Conservation (phyloP, 2,113 vertebrate genomes). For the Campylorhamphus procurvoides region DNA sequence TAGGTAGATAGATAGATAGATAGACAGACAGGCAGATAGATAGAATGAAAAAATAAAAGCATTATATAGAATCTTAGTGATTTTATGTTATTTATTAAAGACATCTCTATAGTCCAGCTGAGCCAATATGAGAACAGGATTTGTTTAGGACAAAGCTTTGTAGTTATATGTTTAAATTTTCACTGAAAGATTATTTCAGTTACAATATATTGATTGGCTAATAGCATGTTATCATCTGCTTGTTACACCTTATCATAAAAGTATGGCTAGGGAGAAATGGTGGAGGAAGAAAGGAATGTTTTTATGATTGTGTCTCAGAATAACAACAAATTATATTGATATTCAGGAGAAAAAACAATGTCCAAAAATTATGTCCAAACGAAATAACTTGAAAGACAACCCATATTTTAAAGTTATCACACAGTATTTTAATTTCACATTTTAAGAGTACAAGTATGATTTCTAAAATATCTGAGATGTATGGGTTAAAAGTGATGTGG, state of each 20-base stretch:
- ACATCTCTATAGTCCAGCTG: background rate
- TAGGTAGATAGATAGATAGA: too few species aligned
- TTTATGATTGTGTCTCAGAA: background rate
- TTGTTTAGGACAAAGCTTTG: background rate
- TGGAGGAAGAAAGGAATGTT: background rate
- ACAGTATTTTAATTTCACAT: background rate
- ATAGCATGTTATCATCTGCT: background rate
- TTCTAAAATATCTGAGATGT: background rate
- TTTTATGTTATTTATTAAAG: background rate
- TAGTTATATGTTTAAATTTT: background rate
- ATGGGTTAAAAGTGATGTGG: background rate
- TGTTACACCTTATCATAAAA: background rate
- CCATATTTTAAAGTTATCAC: background rate
- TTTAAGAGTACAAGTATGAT: background rate
- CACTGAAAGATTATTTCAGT: background rate
- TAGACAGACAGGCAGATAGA: too few species aligned
- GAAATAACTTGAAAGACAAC: background rate
- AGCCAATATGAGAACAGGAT: background rate
- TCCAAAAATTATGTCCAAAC: background rate
- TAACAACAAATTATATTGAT: background rate
- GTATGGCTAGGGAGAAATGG: background rate
- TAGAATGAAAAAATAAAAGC: too few species aligned
- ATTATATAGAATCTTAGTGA: background rate
- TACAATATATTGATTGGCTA: background rate
- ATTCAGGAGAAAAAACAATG: background rate